Conservation (phyloP, 2,888 invertebrate species). For the Microctonus hyperodae region DNA sequence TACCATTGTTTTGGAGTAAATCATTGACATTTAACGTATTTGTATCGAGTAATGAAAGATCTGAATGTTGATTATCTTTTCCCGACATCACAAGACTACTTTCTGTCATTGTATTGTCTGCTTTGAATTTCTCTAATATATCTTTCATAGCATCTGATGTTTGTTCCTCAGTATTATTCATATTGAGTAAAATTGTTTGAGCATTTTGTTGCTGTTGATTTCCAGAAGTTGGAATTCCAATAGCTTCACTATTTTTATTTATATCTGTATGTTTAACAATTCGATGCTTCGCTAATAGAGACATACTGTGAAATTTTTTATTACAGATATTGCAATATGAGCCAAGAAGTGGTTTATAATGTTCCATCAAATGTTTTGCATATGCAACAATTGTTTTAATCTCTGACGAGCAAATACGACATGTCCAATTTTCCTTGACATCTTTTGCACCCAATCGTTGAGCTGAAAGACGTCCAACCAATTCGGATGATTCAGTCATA, state of each 20-base stretch:
- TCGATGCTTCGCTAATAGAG: conserved; percentile 42
- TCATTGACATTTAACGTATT: conserved; percentile 41
- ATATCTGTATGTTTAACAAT: conserved; percentile 35
- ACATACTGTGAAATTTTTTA: conserved; percentile 44
- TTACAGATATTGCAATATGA: conserved; percentile 47
- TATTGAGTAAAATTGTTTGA: conserved; percentile 39
- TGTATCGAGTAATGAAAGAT: conserved; percentile 38
- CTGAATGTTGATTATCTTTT: conserved; percentile 28
- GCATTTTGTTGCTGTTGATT: conserved; percentile 42
- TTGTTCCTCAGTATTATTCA: conserved; percentile 39
- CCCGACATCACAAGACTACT: conserved; percentile 27
- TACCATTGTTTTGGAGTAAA: conserved; percentile 38
- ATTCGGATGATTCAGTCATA: conserved; percentile 39
- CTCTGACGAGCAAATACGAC: conserved; percentile 62
- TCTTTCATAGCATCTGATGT: conserved; percentile 42
- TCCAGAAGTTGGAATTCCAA: conserved; percentile 39
- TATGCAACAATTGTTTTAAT: conserved; percentile 60
- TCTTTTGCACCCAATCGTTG: conserved; percentile 47
- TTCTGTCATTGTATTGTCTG: conserved; percentile 38
- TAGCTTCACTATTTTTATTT: conserved; percentile 29
- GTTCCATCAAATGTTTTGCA: conserved; percentile 62
- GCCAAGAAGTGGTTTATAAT: conserved; percentile 54
- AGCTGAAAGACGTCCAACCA: conserved; percentile 49
- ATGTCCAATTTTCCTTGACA: conserved; percentile 61
- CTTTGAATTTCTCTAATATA: conserved; percentile 41